Base-by-base conservation (phyloP, 1,140 invertebrate species). In the Protaetia brevitarsis region DNA sequence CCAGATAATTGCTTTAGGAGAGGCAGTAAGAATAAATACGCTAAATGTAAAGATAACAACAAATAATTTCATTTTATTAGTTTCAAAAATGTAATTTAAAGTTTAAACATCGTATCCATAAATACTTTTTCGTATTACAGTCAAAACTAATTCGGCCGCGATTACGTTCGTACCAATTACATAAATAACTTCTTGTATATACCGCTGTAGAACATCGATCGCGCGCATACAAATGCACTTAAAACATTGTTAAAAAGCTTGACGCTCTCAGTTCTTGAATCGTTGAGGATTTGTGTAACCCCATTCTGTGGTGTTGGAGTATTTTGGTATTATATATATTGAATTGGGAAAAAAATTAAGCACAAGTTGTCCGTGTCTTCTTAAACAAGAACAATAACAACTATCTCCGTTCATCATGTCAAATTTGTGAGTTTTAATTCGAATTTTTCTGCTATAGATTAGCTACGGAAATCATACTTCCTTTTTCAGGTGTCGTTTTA, bases 401-500 rank as follows among this genome's bases (percentile, higher is more conserved):
- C n/a, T n/a, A 4, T 21, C 31, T n/a, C 51, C 34, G 8, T 60
- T 19, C 66, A 73, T 69, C 63, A 75, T 79, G 78, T 78, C 73
- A 79, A 78, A 72, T 68, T 76, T 70, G 78, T 79, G 71, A 78
- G 78, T 73, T 29, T 60, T 26, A 11, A 26, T 57, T 34, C 19
- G 16, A 41, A 59, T 65, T 36, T 19, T 26, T 28, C 13, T 45
- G 5, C 10, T n/a, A n/a, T n/a, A n/a, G n/a, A n/a, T n/a, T 34
- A 36, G 7, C 3, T 16, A 45, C 0, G 16, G 23, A 21, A 13
- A 63, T 27, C n/a, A 60, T 1, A 63, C 34, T 61, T 69, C 36
- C 58, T 5, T 66, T 30, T 28, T 19, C 28, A 63, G 76, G 76
- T 81, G 72, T 75, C 80, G 70, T 78, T 69, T 66, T 76, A 79